Percentiles rank a stretch among this genome's conserved stretches.
Conservation (phyloP, 2,888 invertebrate genomes). For the Caenorhabditis sp. region DNA sequence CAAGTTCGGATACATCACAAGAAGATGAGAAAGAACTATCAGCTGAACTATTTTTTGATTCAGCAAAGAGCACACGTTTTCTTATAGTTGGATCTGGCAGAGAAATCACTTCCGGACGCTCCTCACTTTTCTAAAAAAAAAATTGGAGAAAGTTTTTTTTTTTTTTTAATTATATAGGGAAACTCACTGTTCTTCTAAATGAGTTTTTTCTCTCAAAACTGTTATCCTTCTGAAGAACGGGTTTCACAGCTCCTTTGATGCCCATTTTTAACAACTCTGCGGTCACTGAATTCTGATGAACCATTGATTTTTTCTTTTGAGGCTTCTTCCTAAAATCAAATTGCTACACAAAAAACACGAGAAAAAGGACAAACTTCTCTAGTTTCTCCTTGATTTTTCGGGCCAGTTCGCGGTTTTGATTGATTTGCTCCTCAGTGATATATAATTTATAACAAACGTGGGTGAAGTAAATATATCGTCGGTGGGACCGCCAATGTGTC, state of each 20-base stretch:
- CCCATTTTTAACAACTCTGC: constrained; percentile 34
- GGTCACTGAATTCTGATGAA: constrained; percentile 32
- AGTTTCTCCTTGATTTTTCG: constrained; percentile 46
- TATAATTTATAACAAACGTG: constrained; percentile 58
- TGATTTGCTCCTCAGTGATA: constrained; percentile 56
- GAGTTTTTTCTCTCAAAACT: constrained; percentile 16
- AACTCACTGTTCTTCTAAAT: constrained; percentile 28
- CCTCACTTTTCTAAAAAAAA: constrained; percentile 27
- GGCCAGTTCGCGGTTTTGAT: constrained; percentile 45
- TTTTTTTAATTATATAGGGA: too few species aligned
- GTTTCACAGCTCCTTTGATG: constrained; percentile 29
- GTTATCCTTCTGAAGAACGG: constrained; percentile 15
- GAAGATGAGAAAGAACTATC: constrained; percentile 37
- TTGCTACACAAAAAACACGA: too few species aligned
- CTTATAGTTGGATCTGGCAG: constrained; percentile 18
- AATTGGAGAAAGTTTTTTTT: background rate
- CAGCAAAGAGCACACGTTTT: constrained; percentile 31
- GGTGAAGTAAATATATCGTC: constrained; percentile 38
- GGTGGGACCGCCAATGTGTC: constrained; percentile 39
- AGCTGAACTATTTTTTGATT: constrained; percentile 22
- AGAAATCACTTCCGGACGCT: constrained; percentile 18
- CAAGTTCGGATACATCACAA: constrained; percentile 26
- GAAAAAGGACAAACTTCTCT: constrained; percentile 23
- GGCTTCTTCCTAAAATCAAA: constrained; percentile 11
- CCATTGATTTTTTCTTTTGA: constrained; percentile 35